Percentiles rank a stretch among this genome's conserved stretches.
phyloP scores from a whole-genome alignment of 2,113 vertebrate genomes.

The Anhinga rufa region DNA sequence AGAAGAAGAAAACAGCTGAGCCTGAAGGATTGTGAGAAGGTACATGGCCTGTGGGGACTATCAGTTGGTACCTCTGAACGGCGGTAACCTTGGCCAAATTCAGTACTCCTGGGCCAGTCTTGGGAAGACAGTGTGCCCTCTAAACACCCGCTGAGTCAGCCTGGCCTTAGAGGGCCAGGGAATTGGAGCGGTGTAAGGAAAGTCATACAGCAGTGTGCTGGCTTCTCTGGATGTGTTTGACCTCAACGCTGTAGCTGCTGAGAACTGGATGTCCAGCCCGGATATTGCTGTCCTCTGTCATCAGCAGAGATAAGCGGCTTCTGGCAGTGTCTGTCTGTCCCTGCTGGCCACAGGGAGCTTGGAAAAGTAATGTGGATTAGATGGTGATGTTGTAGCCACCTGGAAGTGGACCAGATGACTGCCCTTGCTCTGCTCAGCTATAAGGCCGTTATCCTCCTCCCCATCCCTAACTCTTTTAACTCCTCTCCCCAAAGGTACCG shows the following conservation, averaged over 20 bases:
- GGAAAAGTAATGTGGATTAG: neutral
- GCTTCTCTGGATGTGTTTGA: conserved; percentile 35
- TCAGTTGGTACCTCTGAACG: neutral
- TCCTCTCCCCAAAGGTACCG: conserved; percentile 57
- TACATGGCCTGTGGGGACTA: conserved; percentile 5
- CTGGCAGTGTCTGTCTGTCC: conserved; percentile 3
- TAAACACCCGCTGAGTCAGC: neutral
- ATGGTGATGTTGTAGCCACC: neutral
- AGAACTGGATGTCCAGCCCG: conserved; percentile 15
- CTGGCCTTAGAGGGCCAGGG: conserved; percentile 19
- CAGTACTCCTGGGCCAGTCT: neutral
- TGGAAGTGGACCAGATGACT: conserved; percentile 14
- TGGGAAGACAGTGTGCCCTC: neutral
- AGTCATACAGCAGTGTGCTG: neutral
- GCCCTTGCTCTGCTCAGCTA: neutral
- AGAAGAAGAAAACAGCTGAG: conserved; percentile 58
- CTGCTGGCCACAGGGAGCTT: conserved; percentile 9
- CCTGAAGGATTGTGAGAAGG: conserved; percentile 47
- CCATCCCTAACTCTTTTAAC: conserved; percentile 27
- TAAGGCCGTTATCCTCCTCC: neutral
- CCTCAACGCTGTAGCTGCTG: conserved; percentile 47
- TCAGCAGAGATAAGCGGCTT: conserved; percentile 16
- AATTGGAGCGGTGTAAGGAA: neutral
- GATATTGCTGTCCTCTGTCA: conserved; percentile 8
- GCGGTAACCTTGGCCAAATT: neutral